A percentile compares a stretch with the other conserved stretches of the same genome.
phyloP scores from a whole-genome alignment of 2,888 invertebrate genomes.

The Neocrepidodera transversa region DNA sequence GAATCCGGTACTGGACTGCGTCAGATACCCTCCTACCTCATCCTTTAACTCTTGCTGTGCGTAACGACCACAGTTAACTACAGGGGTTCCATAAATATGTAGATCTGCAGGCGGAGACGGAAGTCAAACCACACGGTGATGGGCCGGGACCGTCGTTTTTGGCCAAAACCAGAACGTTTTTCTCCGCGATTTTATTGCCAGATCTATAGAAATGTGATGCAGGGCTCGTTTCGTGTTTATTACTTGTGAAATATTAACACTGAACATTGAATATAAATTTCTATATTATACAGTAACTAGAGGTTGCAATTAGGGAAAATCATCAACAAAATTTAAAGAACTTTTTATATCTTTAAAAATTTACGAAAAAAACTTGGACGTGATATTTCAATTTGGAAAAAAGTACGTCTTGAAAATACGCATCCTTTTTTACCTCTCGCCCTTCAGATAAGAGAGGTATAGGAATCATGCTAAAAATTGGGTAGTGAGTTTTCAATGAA shows the following conservation, averaged over 20 bases:
- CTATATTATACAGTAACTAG: constrained; percentile 11
- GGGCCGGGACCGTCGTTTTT: constrained; percentile 17
- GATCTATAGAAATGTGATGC: constrained; percentile 32
- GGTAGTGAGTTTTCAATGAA: too few relatives aligned
- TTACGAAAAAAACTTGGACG: too few relatives aligned
- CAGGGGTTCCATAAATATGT: constrained; percentile 47
- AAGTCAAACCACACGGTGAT: constrained; percentile 25
- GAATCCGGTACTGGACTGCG: constrained; percentile 7
- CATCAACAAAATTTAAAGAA: too few relatives aligned
- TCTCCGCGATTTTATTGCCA: constrained; percentile 26
- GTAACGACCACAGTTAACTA: constrained; percentile 44
- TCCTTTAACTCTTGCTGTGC: constrained; percentile 35
- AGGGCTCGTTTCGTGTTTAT: constrained; percentile 28
- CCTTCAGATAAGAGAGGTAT: too few relatives aligned
- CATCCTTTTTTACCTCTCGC: too few relatives aligned
- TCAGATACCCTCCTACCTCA: background rate
- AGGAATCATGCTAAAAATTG: too few relatives aligned
- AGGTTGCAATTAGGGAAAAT: too few relatives aligned
- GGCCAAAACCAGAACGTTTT: constrained; percentile 24
- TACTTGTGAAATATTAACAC: constrained; percentile 32
- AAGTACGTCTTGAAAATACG: too few relatives aligned
- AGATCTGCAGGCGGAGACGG: constrained; percentile 43
- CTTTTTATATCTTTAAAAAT: too few relatives aligned
- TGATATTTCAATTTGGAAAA: too few relatives aligned
- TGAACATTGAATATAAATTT: constrained; percentile 15